Evolutionary conservation across 2,113 vertebrate species (phyloP).

Genomic region (Elanus axillaris): DNA sequence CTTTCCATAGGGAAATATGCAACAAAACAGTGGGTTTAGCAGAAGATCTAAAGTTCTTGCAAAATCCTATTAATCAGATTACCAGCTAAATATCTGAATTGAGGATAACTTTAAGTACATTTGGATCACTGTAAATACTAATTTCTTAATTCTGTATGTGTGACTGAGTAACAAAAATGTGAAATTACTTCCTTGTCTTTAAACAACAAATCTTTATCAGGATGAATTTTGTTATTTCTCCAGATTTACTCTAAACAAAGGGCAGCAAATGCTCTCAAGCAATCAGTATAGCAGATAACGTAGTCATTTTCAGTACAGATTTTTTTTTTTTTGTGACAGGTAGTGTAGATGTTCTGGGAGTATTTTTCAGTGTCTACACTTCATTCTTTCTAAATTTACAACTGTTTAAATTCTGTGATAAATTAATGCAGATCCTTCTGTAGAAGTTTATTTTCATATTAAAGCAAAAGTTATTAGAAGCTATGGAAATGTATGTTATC

Average conservation of each 20-base stretch:
- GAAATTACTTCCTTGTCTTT: neutral
- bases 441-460: neutral
- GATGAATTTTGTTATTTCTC: neutral
- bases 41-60: neutral
- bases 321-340: neutral
- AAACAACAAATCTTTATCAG: neutral
- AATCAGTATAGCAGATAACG: neutral
- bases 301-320: neutral
- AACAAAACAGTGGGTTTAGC: neutral
- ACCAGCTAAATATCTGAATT: neutral
- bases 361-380: neutral
- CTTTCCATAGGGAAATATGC: neutral
- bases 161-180: neutral
- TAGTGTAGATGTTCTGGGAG: neutral
- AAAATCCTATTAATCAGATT: neutral
- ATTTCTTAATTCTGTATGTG: neutral
- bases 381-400: neutral
- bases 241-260: neutral
- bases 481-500: neutral
- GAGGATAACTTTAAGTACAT: neutral
- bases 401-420: neutral
- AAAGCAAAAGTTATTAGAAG: neutral
- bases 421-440: neutral
- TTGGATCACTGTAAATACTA: neutral
- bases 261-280: neutral